A percentile compares a stretch with the other conserved stretches of the same genome.
Conservation (phyloP, 2,797 vertebrate genomes). For the Emys orbicularis region DNA sequence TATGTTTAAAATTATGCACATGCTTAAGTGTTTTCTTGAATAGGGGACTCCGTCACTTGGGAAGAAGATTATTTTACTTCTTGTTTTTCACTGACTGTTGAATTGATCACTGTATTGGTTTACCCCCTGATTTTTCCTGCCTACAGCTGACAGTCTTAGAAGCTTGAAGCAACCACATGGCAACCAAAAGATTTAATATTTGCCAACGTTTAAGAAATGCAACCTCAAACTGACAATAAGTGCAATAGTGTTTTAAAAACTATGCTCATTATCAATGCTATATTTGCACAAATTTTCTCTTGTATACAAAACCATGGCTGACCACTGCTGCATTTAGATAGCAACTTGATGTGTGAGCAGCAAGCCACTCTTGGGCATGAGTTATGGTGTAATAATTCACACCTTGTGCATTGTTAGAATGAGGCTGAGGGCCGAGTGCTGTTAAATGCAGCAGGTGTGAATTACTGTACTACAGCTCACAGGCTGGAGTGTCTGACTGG, state of each 20-base stretch:
- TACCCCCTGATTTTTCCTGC: background rate
- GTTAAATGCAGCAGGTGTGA: conserved; percentile 38
- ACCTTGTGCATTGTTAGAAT: background rate
- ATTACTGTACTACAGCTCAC: background rate
- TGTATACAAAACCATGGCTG: background rate
- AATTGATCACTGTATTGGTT: conserved; percentile 30
- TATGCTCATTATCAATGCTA: background rate
- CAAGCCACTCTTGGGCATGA: background rate
- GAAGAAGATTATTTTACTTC: background rate
- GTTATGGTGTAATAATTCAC: background rate
- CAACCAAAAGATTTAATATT: conserved; percentile 17
- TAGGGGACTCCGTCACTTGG: background rate
- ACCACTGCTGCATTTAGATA: conserved; percentile 21
- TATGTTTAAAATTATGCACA: too few species aligned
- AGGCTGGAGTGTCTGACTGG: background rate
- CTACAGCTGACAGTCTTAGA: background rate
- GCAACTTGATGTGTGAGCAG: conserved; percentile 8
- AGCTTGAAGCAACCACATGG: conserved; percentile 3
- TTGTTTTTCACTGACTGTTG: conserved; percentile 14
- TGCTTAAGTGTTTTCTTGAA: too few species aligned
- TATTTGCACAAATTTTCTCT: conserved; percentile 1
- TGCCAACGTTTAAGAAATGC: conserved; percentile 9
- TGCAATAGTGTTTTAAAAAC: background rate
- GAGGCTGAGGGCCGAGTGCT: conserved; percentile 23
- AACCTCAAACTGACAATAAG: background rate